Evolutionary conservation across 2,113 vertebrate species (phyloP).

Genomic region (Tyrannus savana): DNA sequence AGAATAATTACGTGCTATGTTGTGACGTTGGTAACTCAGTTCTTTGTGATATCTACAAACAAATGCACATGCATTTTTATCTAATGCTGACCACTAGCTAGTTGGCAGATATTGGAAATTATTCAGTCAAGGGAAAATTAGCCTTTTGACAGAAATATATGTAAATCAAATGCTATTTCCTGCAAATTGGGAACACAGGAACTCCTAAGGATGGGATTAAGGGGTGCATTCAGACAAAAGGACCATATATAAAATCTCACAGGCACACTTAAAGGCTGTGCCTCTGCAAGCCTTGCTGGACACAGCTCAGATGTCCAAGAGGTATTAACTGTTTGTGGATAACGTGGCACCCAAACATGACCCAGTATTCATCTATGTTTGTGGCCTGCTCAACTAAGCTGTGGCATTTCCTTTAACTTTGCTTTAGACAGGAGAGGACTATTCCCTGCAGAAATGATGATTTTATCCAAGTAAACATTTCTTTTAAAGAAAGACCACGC

Average conservation of each 20-base stretch:
- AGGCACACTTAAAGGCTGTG: not conserved
- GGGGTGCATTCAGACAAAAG: not conserved
- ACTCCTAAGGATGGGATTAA: not conserved
- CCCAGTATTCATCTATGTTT: not conserved
- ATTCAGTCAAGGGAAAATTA: not conserved
- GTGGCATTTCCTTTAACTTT: not conserved
- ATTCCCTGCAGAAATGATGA: not conserved
- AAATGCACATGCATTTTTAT: not conserved
- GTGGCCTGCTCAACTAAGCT: not conserved
- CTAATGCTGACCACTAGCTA: not conserved
- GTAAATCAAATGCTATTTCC: not conserved
- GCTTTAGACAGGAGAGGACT: not conserved
- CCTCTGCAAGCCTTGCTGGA: not conserved
- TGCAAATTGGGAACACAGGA: not conserved
- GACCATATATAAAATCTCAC: not conserved
- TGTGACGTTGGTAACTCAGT: not conserved
- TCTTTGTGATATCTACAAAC: not conserved
- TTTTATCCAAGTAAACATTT: not conserved
- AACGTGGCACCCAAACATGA: not conserved
- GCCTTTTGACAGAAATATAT: not conserved
- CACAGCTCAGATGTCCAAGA: not conserved
- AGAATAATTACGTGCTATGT: not conserved
- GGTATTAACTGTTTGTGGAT: not conserved
- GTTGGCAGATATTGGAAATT: not conserved
- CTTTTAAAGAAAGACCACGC: not conserved